Base-by-base conservation (phyloP, 2,113 vertebrate genomes). In the Ammospiza caudacuta region DNA sequence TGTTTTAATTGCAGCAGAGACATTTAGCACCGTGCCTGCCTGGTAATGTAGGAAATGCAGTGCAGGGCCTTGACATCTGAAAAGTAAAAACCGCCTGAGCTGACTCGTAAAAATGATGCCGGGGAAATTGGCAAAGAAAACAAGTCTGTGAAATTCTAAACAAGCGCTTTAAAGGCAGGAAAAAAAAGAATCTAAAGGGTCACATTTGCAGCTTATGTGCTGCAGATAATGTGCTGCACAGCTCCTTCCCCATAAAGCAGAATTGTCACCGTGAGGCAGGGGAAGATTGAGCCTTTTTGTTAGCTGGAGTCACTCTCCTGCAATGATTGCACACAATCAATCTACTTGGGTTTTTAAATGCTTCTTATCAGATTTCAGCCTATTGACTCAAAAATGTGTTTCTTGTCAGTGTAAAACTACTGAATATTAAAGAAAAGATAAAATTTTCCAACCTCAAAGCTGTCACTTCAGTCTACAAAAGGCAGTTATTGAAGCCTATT, bases 291-390 rank as follows among this genome's bases (percentile, higher is more conserved):
- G 68, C 68, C 58, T 52, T 82, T 95, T 90, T 93, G 63, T 93
- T 43, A 74, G 84, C 46, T 79, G 69, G 89, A 75, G 84, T 92
- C 67, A n/a, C 75, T 82, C 61, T 90, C 61, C 90, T 84, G 62
- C 73, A 90, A 61, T 87, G 89, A 92, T 80, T 92, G 68, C 52
- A 79, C 27, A 74, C 52, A 74, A 81, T 67, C 43, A 57, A 74
- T 92, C 92, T 83, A 8, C 83, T 89, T 28, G 62, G 63, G 70
- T 86, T 94, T 95, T 96, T 91, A 87, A 94, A 92, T 77, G 72
- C 28, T 87, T 95, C 90, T 88, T 93, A 96, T 94, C 93, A 89
- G 80, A 96, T 97, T 96, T 89, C 91, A 93, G 69, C 28, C 69
- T 69, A 55, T 89, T 87, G 90, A 93, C 88, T 95, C 74, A 62